Conservation (phyloP, 2,797 vertebrate species). For the Corythornis leucogaster region DNA sequence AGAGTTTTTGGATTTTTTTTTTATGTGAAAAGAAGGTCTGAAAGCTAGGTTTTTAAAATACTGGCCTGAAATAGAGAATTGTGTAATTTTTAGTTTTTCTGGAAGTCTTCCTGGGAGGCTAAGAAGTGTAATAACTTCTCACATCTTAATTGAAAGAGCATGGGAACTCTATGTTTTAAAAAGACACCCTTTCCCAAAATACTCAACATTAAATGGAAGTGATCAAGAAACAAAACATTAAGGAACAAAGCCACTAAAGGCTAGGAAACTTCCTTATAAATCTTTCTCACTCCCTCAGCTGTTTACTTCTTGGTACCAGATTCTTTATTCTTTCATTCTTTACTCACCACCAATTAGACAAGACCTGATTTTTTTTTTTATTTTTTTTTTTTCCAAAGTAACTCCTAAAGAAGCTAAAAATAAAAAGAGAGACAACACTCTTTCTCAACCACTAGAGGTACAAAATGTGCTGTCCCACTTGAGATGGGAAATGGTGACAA, state of each 20-base stretch:
- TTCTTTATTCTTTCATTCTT: not conserved
- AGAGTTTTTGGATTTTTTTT: not conserved
- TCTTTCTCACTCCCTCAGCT: not conserved
- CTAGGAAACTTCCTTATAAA: not conserved
- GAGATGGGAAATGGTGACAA: too few species aligned
- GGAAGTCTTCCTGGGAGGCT: not conserved
- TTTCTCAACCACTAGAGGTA: not conserved
- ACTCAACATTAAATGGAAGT: not conserved
- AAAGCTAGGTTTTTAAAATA: not conserved
- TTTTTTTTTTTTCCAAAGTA: not conserved
- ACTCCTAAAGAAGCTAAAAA: not conserved
- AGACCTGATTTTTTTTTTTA: not conserved
- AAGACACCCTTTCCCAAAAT: not conserved
- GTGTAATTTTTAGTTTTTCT: slow-evolving; percentile 8
- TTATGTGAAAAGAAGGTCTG: not conserved
- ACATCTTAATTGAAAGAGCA: not conserved
- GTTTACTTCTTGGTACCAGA: not conserved
- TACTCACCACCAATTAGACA: not conserved
- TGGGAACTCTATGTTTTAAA: not conserved
- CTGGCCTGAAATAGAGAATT: not conserved
- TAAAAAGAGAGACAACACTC: not conserved
- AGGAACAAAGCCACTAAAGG: not conserved
- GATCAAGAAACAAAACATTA: not conserved
- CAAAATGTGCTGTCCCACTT: not conserved
- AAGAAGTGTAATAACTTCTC: not conserved